Evolutionary conservation across 2,797 vertebrate species (phyloP), one percentile per base, ranked within the genome.

Genomic region (Artibeus lituratus): DNA sequence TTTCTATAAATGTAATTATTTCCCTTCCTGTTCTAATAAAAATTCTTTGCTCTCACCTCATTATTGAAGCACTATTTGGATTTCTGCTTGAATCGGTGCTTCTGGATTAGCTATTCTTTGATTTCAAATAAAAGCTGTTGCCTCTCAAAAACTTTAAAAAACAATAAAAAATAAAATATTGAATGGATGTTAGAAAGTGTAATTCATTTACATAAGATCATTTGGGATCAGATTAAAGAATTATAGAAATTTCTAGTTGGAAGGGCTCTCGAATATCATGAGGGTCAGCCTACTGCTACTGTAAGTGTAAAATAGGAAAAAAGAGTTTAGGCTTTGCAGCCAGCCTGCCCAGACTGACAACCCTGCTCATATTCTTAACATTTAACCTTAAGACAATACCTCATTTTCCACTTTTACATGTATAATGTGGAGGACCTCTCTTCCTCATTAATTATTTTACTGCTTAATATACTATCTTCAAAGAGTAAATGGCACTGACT

Each of bases 241-340:
- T 91, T 86, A 14, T 6, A 49, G 29, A 0, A 65, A 87, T n/a
- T 84, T 90, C 47, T 5, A 87, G 2, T 29, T 83, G 69, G 10
- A 86, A 18, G 37, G 0, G 2, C 91, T 74, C 10, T 90, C 85
- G 67, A 67, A 72, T 85, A 77, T 39, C 16, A 11, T 55, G 21
- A 72, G 6, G 11, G 2, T 3, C 10, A 72, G 1, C 0, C 0
- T 67, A 11, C 16, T 49, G 42, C 8, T 29, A n/a, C 0, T 72
- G 22, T 14, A 67, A 89, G 5, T 55, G 47, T 5, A 32, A 6
- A 73, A 0, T 47, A 44, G 32, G 9, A 21, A 7, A 35, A 83
- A 67, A 24, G 6, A 51, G 1, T 0, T 47, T 74, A 77, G 29
- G 7, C 14, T 67, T 90, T 65, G 8, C 15, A 94, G 5, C 4